Conservation (phyloP, 2,797 vertebrate species). For the Danio jaintianensis region DNA sequence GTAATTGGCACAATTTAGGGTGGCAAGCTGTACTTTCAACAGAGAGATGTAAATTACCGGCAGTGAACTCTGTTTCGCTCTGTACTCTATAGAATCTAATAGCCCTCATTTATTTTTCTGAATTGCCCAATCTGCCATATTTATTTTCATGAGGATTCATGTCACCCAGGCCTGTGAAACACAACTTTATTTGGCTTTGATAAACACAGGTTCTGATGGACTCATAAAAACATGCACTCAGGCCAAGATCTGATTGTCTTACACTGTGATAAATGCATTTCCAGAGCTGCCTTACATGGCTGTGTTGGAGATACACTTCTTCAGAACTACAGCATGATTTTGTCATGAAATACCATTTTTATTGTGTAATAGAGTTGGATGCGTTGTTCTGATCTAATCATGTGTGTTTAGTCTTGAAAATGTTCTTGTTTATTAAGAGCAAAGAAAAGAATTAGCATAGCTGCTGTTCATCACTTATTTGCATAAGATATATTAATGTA, state of each 20-base stretch:
- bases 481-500: no score
- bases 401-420: constrained; percentile 55
- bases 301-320: constrained; percentile 61
- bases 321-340: constrained; percentile 42
- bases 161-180: constrained; percentile 54
- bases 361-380: constrained; percentile 54
- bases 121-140: constrained; percentile 55
- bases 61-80: background rate
- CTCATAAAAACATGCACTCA: constrained; percentile 57
- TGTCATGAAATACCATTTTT: constrained; percentile 63
- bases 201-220: constrained; percentile 44
- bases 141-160: constrained; percentile 62
- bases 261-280: constrained; percentile 62
- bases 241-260: constrained; percentile 64
- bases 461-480: no score
- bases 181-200: constrained; percentile 60
- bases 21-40: constrained; percentile 22
- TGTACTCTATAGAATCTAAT: constrained; percentile 5
- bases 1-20: constrained; percentile 24
- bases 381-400: constrained; percentile 47
- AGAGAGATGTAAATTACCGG: constrained; percentile 42
- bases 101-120: constrained; percentile 47
- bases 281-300: constrained; percentile 66
- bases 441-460: no score
- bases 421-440: background rate